Percentiles rank a stretch among this genome's conserved stretches.
These are phyloP conservation scores for Hypotaenidia okinawae DNA, from an alignment of 2,797 vertebrate genomes.

Conservation along the genomic window DNA sequence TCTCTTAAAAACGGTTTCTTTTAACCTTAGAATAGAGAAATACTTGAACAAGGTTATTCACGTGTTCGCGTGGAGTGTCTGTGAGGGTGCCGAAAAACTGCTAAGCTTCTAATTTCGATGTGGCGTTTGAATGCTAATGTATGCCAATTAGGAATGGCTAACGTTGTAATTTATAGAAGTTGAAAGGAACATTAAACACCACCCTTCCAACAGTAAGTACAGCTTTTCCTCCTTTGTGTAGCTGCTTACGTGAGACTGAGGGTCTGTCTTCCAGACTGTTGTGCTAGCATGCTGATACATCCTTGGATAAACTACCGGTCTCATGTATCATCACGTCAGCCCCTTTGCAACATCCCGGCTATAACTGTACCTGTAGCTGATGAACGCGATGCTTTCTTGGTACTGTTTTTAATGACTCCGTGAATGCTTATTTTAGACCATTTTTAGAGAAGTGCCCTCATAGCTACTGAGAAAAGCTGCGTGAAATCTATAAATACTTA, in stretches of 20 bases:
- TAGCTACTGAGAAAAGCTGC: background rate
- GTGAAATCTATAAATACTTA: background rate
- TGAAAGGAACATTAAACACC: conserved; percentile 44
- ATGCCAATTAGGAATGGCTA: conserved; percentile 32
- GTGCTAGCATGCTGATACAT: background rate
- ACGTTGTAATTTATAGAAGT: background rate
- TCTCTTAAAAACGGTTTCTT: background rate
- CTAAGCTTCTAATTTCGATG: background rate
- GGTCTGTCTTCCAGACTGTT: conserved; percentile 25
- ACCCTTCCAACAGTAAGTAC: conserved; percentile 24
- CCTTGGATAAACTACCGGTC: conserved; percentile 2
- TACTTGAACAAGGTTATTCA: conserved; percentile 17
- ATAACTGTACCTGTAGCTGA: background rate
- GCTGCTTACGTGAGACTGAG: background rate
- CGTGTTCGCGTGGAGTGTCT: background rate
- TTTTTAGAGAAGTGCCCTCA: background rate
- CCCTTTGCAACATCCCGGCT: background rate
- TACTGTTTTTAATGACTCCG: background rate
- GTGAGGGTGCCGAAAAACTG: background rate
- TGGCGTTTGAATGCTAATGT: conserved; percentile 41
- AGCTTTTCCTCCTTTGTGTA: conserved; percentile 9
- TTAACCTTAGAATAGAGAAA: conserved; percentile 25
- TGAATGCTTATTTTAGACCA: background rate
- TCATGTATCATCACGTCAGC: background rate
- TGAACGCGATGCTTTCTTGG: background rate